A percentile compares a stretch with the other conserved stretches of the same genome.
Conservation (phyloP, 2,113 vertebrate genomes). For the Lampris megalopsis region DNA sequence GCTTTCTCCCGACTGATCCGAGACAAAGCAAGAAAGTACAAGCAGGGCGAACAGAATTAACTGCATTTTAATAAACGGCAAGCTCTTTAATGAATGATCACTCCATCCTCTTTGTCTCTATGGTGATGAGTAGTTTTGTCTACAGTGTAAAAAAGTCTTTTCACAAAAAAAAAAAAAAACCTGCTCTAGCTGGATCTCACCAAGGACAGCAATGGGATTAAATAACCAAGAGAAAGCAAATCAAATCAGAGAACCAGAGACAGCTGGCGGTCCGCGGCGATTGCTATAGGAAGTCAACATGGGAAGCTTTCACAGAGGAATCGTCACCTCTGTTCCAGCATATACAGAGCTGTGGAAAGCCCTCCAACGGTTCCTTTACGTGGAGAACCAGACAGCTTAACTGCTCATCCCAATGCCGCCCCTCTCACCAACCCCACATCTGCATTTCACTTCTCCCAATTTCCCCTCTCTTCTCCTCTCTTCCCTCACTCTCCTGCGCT, state of each 20-base stretch:
- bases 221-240: slow-evolving; percentile 14
- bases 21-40: slow-evolving; percentile 26
- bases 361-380: slow-evolving; percentile 6
- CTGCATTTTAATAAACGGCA: slow-evolving; percentile 9
- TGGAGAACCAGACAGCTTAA: slow-evolving; percentile 14
- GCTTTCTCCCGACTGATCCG: slow-evolving; percentile 28
- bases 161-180: not conserved
- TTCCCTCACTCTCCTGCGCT: not conserved
- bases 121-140: too few relatives aligned
- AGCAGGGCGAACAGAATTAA: slow-evolving; percentile 50
- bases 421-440: too few relatives aligned
- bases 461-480: slow-evolving; percentile 4
- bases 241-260: slow-evolving; percentile 17
- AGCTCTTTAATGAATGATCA: too few relatives aligned
- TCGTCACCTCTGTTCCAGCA: slow-evolving; percentile 22
- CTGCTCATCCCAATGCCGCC: slow-evolving; percentile 8
- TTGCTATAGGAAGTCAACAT: not conserved
- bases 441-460: not conserved
- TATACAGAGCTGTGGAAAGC: not conserved
- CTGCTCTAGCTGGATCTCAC: slow-evolving; percentile 14
- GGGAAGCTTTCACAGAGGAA: slow-evolving; percentile 36
- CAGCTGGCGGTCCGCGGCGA: not conserved
- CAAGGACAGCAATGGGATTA: slow-evolving; percentile 16
- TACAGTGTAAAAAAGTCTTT: too few relatives aligned
- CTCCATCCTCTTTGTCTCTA: too few relatives aligned